phyloP scores from a whole-genome alignment of 1,140 invertebrate species.

The Aphaenogaster floridana region DNA sequence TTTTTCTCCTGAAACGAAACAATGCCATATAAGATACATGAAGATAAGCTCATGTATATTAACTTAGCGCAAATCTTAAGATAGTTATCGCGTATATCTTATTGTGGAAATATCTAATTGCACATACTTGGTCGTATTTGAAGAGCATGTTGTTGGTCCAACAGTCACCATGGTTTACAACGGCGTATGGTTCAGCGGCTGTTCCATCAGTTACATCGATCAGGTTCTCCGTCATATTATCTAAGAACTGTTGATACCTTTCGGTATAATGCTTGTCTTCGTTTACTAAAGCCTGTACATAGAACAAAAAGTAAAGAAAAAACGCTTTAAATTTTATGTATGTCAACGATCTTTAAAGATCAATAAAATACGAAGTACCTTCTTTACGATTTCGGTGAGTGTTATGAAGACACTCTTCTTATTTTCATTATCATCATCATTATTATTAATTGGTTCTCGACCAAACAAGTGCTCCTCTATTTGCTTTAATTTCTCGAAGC shows the following conservation, averaged over 20 bases:
- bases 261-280: constrained; percentile 61
- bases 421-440: not conserved
- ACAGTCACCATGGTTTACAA: constrained; percentile 80
- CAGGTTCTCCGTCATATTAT: constrained; percentile 46
- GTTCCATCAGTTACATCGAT: constrained; percentile 42
- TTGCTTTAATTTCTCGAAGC: constrained; percentile 68
- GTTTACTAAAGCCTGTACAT: constrained; percentile 64
- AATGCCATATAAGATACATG: not conserved
- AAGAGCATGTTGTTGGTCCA: constrained; percentile 82
- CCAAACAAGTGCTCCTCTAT: constrained; percentile 68
- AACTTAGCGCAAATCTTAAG: not conserved
- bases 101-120: not conserved
- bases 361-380: not conserved
- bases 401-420: not conserved
- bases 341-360: not conserved
- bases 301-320: not conserved
- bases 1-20: constrained; percentile 54
- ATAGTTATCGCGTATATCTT: not conserved
- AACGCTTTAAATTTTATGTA: not conserved
- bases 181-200: constrained; percentile 75
- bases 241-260: constrained; percentile 55
- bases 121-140: constrained; percentile 75
- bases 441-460: not conserved
- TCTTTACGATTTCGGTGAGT: not conserved
- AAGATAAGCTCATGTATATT: not conserved